A percentile compares a stretch with the other conserved stretches of the same genome.
phyloP scores from a whole-genome alignment of 2,888 invertebrate genomes.

The Drosophila mulleri region DNA sequence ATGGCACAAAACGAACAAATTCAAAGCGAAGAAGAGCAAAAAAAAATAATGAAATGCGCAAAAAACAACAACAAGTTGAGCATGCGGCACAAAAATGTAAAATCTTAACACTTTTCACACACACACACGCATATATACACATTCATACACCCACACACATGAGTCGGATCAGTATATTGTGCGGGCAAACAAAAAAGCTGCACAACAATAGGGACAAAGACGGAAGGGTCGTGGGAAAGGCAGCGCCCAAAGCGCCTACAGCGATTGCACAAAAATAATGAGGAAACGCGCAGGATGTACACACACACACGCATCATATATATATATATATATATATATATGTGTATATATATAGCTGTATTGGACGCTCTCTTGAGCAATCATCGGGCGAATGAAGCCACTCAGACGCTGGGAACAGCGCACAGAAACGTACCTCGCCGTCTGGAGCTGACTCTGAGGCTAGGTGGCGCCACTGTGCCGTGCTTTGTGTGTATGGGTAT shows the following conservation, averaged over 20 bases:
- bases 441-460: slow-evolving; percentile 32
- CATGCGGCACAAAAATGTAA: slow-evolving; percentile 67
- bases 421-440: slow-evolving; percentile 28
- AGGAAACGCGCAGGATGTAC: slow-evolving; percentile 74
- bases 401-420: slow-evolving; percentile 64
- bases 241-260: slow-evolving; percentile 65
- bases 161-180: slow-evolving; percentile 56
- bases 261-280: slow-evolving; percentile 81
- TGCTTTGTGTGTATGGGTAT: slow-evolving; percentile 12
- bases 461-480: slow-evolving; percentile 42
- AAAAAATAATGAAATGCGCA: slow-evolving; percentile 43
- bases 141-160: slow-evolving; percentile 14
- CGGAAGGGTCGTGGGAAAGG: slow-evolving; percentile 38
- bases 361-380: slow-evolving; percentile 68
- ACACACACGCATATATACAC: slow-evolving; percentile 24
- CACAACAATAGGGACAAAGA: slow-evolving; percentile 53
- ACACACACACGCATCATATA: slow-evolving; percentile 14
- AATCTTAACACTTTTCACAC: slow-evolving; percentile 74
- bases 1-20: slow-evolving; percentile 29
- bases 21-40: slow-evolving; percentile 3
- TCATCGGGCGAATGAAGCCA: slow-evolving; percentile 77
- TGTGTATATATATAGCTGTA: not conserved
- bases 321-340: not conserved
- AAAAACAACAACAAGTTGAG: slow-evolving; percentile 26
- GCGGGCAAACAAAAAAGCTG: slow-evolving; percentile 56